These are phyloP conservation scores for Semaprochilodus insignis DNA, from an alignment of 2,797 vertebrate genomes.

Conservation along the genomic window DNA sequence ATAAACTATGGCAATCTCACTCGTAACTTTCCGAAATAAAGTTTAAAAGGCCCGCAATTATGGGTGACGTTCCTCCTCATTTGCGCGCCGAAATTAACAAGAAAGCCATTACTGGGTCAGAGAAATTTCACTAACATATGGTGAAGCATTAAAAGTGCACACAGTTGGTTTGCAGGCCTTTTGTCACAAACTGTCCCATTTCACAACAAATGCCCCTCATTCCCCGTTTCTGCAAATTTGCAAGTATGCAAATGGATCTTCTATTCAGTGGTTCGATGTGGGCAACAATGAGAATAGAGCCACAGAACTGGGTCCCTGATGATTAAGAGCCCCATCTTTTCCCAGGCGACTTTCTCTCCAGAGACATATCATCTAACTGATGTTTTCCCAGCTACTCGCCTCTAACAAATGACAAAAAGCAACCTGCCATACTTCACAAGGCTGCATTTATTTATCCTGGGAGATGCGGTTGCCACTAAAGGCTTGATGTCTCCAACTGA, in stretches of 20 bases:
- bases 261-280: constrained; percentile 43
- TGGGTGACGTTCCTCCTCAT: not conserved
- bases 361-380: constrained; percentile 78
- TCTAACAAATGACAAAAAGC: constrained; percentile 65
- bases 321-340: constrained; percentile 75
- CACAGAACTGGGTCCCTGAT: constrained; percentile 77
- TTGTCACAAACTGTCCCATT: constrained; percentile 52
- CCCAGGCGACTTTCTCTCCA: constrained; percentile 68
- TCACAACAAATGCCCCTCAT: constrained; percentile 63
- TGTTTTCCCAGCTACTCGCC: constrained; percentile 70
- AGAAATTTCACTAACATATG: constrained; percentile 23
- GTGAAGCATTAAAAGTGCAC: constrained; percentile 40
- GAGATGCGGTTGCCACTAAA: constrained; percentile 25
- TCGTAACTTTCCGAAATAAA: constrained; percentile 10
- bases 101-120: constrained; percentile 17
- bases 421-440: constrained; percentile 8
- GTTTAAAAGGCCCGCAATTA: constrained; percentile 1
- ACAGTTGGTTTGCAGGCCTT: constrained; percentile 58
- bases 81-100: constrained; percentile 6
- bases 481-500: not conserved
- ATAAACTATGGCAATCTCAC: constrained; percentile 1
- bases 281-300: constrained; percentile 58
- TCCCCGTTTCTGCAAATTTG: constrained; percentile 68
- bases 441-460: constrained; percentile 49
- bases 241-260: constrained; percentile 74